Conservation (phyloP, 2,888 invertebrate genomes). For the Boloria selene region DNA sequence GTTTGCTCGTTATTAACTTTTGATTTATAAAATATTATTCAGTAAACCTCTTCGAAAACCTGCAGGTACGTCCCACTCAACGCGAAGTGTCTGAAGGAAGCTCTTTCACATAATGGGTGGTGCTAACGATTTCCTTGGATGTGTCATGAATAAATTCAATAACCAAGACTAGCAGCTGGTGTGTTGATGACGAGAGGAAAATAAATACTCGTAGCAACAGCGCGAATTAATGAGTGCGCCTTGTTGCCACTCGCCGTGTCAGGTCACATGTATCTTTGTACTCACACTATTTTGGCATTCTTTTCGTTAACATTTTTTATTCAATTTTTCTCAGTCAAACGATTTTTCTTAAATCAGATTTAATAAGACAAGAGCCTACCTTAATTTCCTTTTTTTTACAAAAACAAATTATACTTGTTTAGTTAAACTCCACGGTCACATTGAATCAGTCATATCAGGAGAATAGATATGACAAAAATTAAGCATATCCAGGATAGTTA, state of each 20-base stretch:
- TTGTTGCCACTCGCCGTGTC: slow-evolving; percentile 25
- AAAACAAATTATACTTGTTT: no score
- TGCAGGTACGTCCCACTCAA: slow-evolving; percentile 3
- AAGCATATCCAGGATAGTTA: no score
- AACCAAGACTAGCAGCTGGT: slow-evolving; percentile 36
- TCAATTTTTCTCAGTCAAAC: neutral
- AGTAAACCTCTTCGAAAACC: slow-evolving; percentile 3
- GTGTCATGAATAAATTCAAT: slow-evolving; percentile 40
- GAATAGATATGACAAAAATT: no score
- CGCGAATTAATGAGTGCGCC: slow-evolving; percentile 34
- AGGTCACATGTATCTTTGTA: slow-evolving; percentile 19
- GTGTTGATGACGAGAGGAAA: slow-evolving; percentile 38
- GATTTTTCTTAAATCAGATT: no score
- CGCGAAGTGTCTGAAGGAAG: slow-evolving; percentile 24
- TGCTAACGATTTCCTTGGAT: slow-evolving; percentile 38
- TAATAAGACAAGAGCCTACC: no score
- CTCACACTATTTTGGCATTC: slow-evolving; percentile 2
- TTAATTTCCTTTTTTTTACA: no score
- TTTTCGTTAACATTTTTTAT: neutral
- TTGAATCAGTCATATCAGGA: no score
- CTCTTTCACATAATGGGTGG: slow-evolving; percentile 32
- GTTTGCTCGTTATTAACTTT: neutral
- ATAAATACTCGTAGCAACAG: slow-evolving; percentile 35
- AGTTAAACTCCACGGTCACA: no score
- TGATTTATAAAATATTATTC: slow-evolving; percentile 10